These are phyloP conservation scores for Callipepla californica DNA, from an alignment of 2,113 vertebrate species.

Conservation along the genomic window DNA sequence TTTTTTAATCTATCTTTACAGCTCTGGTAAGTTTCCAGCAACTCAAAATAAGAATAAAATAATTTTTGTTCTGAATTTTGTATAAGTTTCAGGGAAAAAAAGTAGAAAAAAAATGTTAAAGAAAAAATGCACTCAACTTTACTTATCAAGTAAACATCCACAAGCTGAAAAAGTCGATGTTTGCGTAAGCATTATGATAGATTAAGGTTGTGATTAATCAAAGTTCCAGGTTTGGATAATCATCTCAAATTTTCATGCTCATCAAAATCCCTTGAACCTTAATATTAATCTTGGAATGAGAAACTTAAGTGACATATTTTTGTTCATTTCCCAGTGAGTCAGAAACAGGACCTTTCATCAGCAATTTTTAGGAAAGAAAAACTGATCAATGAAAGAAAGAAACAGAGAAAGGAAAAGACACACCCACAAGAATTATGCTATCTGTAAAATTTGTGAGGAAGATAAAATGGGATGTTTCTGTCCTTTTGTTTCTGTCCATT, in stretches of 20 bases:
- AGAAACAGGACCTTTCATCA: not conserved
- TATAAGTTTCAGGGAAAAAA: not conserved
- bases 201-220: conserved; percentile 8
- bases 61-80: not conserved
- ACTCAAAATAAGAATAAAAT: not conserved
- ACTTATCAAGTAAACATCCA: not conserved
- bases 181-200: not conserved
- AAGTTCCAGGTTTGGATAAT: conserved; percentile 7
- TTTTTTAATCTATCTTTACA: not conserved
- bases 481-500: not conserved
- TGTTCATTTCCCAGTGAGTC: not conserved
- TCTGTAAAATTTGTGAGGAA: not conserved
- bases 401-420: not conserved
- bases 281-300: not conserved
- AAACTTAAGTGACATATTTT: not conserved
- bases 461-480: not conserved
- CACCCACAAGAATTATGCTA: not conserved
- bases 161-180: not conserved
- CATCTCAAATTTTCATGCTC: not conserved
- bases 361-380: not conserved
- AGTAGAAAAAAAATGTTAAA: no score
- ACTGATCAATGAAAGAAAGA: not conserved
- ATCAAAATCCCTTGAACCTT: conserved; percentile 11
- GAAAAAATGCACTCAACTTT: not conserved
- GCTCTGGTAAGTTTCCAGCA: not conserved